Evolutionary conservation across 2,888 invertebrate species (phyloP).

Genomic region (Aricia artaxerxes): DNA sequence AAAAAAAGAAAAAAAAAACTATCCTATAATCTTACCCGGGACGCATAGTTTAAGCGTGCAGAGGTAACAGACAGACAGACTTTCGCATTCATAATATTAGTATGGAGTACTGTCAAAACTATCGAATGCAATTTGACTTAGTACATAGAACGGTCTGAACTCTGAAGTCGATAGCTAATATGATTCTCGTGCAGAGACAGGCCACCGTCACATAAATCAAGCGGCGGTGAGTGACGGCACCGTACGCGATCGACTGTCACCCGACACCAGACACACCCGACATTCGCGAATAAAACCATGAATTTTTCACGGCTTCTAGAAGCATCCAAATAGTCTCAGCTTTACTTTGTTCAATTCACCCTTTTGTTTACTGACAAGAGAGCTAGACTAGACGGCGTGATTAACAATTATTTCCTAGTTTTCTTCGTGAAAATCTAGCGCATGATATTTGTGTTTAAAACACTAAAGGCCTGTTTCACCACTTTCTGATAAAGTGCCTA

Average conservation of each 20-base stretch:
- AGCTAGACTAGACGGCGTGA: background rate
- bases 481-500: too few relatives aligned
- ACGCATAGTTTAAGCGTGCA: too few relatives aligned
- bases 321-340: conserved; percentile 4
- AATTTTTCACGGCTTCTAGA: conserved; percentile 58
- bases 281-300: conserved; percentile 69
- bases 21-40: too few relatives aligned
- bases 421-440: too few relatives aligned
- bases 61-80: too few relatives aligned
- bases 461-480: too few relatives aligned
- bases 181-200: conserved; percentile 70
- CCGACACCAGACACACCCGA: conserved; percentile 31
- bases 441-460: too few relatives aligned
- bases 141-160: background rate
- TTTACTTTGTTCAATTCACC: background rate
- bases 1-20: too few relatives aligned
- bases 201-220: conserved; percentile 80
- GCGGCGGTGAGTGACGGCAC: conserved; percentile 69
- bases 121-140: background rate
- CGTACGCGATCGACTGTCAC: conserved; percentile 78
- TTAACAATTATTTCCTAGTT: too few relatives aligned
- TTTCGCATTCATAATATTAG: too few relatives aligned
- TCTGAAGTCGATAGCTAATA: conserved; percentile 53
- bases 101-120: background rate
- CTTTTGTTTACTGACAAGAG: background rate